phyloP scores from a whole-genome alignment of 92 coral and sea anemone genomes.

The Siderastrea radians region DNA sequence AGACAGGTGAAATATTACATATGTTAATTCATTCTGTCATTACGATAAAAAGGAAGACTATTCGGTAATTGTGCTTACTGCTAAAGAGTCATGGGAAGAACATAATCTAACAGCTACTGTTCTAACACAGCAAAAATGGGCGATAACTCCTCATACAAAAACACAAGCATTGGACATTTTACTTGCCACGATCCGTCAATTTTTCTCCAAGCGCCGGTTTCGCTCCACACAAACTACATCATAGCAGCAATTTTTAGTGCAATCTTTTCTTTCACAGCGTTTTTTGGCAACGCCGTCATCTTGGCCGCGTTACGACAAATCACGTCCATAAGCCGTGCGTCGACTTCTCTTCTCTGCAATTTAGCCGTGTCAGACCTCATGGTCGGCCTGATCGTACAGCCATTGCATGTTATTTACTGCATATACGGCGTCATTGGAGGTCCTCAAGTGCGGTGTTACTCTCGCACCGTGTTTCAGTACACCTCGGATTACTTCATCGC shows the following conservation, averaged over 20 bases:
- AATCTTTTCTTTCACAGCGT: conserved; percentile 7
- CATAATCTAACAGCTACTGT: no score
- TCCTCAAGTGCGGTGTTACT: conserved; percentile 30
- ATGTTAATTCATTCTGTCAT: no score
- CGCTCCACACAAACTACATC: conserved; percentile 20
- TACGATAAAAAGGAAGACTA: no score
- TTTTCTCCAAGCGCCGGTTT: conserved; percentile 5
- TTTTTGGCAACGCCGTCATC: conserved; percentile 25
- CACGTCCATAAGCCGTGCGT: background rate
- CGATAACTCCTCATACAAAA: background rate
- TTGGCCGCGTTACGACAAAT: conserved; percentile 2
- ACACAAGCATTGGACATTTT: background rate
- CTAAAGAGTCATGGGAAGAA: no score
- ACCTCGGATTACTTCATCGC: conserved; percentile 27
- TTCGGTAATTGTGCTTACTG: no score
- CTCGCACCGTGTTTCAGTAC: conserved; percentile 6
- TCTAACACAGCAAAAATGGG: background rate
- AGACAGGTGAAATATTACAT: no score
- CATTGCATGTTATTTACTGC: conserved; percentile 28
- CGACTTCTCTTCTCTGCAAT: conserved; percentile 9
- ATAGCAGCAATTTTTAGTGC: conserved; percentile 5
- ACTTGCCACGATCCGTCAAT: conserved; percentile 34
- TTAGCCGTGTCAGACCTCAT: conserved; percentile 27
- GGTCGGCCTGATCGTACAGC: conserved; percentile 29
- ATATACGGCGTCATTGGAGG: conserved; percentile 24